Evolutionary conservation across 2,797 vertebrate genomes (phyloP).

Genomic region (Clarias pachynema): DNA sequence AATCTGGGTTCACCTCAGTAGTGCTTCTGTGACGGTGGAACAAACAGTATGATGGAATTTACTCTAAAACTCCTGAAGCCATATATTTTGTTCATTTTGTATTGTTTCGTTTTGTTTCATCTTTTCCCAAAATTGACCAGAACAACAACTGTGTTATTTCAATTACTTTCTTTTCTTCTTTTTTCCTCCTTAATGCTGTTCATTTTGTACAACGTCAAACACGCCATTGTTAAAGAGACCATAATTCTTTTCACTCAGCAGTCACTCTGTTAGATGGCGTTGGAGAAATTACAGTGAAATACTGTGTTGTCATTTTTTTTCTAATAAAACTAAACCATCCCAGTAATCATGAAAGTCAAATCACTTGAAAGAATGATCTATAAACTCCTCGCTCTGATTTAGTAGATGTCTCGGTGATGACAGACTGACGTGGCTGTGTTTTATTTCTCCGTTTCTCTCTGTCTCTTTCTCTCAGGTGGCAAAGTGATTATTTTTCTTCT

Average conservation of each 20-base stretch:
- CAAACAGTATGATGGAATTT: neutral
- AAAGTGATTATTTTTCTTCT: slow-evolving; percentile 33
- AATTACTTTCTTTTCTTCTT: neutral
- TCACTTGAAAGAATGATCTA: neutral
- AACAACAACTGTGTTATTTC: neutral
- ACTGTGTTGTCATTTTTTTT: neutral
- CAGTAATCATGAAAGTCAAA: neutral
- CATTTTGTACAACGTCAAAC: neutral
- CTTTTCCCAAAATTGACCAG: neutral
- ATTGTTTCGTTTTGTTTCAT: neutral
- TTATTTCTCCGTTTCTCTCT: neutral
- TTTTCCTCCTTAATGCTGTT: neutral
- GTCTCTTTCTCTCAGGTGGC: slow-evolving; percentile 17
- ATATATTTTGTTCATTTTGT: neutral
- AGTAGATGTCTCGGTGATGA: slow-evolving; percentile 2
- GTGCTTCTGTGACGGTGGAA: neutral
- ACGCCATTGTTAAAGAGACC: neutral
- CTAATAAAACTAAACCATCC: neutral
- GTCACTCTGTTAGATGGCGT: neutral
- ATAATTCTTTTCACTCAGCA: neutral
- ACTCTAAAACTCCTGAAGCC: no score
- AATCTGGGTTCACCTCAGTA: neutral
- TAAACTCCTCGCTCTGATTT: slow-evolving; percentile 8
- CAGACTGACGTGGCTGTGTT: neutral
- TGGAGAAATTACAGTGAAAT: neutral